Evolutionary conservation across 2,113 vertebrate genomes (phyloP).

Genomic region (Entosphenus tridentatus): DNA sequence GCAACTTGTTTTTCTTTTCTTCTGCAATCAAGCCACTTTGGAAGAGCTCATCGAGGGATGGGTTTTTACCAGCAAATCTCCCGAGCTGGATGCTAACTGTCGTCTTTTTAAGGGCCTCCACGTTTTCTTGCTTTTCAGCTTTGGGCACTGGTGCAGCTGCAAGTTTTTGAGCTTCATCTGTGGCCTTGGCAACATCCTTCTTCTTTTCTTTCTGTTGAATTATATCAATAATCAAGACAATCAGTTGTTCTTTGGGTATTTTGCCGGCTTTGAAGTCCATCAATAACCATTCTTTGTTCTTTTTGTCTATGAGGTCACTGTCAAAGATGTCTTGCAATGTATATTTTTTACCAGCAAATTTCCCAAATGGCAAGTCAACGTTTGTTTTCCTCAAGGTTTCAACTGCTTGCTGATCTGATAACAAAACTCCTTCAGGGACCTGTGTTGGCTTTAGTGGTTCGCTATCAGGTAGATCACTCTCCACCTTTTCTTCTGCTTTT

Average conservation of each 20-base stretch:
- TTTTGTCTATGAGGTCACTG: constrained; percentile 22
- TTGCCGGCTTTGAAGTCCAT: neutral
- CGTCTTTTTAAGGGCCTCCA: neutral
- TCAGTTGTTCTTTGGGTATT: neutral
- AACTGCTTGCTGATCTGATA: constrained; percentile 8
- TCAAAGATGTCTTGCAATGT: constrained; percentile 27
- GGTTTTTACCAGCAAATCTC: neutral
- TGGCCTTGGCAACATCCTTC: neutral
- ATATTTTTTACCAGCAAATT: constrained; percentile 14
- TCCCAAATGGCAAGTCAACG: constrained; percentile 8
- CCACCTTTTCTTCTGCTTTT: neutral
- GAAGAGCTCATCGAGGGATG: neutral
- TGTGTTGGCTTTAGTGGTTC: neutral
- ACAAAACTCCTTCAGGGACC: too few species aligned
- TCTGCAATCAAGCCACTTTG: neutral
- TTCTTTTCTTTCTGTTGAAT: neutral
- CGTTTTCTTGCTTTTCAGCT: neutral
- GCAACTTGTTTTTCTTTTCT: constrained; percentile 1
- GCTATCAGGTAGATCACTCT: too few species aligned
- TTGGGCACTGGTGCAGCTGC: neutral
- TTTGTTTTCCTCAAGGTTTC: constrained; percentile 13
- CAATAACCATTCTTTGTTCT: constrained; percentile 23
- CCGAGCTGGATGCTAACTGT: neutral
- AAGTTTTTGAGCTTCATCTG: neutral
- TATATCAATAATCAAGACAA: neutral